Conservation (phyloP, 2,113 vertebrate species). For the Grantiella picta region DNA sequence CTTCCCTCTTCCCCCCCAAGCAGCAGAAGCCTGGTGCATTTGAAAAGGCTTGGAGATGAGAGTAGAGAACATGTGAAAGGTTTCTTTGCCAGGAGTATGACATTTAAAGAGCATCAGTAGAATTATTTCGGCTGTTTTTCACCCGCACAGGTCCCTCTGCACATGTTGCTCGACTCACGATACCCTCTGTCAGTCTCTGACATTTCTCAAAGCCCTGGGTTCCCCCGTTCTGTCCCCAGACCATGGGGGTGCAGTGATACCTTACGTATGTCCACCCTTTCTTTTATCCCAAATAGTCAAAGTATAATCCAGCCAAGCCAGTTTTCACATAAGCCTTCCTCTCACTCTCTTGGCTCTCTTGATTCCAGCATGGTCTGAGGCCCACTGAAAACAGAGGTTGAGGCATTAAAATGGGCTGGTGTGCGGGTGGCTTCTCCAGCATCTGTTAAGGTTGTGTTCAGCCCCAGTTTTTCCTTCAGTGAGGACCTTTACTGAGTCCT, state of each 20-base stretch:
- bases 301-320: neutral
- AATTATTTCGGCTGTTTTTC: neutral
- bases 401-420: neutral
- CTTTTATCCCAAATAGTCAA: neutral
- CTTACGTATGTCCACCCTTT: neutral
- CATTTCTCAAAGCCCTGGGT: neutral
- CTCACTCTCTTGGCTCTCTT: fast-evolving
- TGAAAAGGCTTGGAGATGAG: neutral
- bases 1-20: neutral
- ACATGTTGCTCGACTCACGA: neutral
- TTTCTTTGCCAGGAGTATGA: slow-evolving; percentile 21
- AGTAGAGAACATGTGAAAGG: neutral
- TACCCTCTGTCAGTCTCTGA: neutral
- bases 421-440: neutral
- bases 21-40: neutral
- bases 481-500: neutral
- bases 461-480: neutral
- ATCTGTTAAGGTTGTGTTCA: neutral
- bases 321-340: neutral
- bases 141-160: neutral
- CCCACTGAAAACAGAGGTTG: neutral
- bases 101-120: neutral
- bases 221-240: neutral
- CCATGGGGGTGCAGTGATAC: neutral
- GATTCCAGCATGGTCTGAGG: fast-evolving